A percentile compares a stretch with the other conserved stretches of the same genome.
These are phyloP conservation scores for Grammomys surdaster DNA, from an alignment of 2,113 vertebrate species.

Conservation along the genomic window DNA sequence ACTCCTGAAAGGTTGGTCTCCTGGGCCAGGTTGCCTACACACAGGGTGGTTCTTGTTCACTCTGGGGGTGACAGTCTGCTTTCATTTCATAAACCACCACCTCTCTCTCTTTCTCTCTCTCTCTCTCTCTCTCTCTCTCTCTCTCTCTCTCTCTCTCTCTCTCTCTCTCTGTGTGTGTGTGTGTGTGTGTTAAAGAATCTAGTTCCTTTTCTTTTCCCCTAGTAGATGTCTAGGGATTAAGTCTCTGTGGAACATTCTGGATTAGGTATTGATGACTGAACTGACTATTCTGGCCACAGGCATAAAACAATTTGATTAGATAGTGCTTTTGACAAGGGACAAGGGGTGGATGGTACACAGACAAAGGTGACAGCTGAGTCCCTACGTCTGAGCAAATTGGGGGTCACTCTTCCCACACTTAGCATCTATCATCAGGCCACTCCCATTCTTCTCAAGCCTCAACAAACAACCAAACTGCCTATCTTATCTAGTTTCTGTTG, in stretches of 20 bases:
- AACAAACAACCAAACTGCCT: neutral
- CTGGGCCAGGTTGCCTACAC: accelerated
- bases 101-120: neutral
- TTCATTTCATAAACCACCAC: neutral
- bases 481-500: neutral
- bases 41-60: neutral
- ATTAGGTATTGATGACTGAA: neutral
- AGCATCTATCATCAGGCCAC: neutral
- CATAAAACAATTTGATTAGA: neutral
- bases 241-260: neutral
- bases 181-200: neutral
- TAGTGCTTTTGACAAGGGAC: neutral
- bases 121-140: neutral
- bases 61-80: neutral
- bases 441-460: neutral
- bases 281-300: neutral
- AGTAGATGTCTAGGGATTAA: neutral
- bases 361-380: neutral
- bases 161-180: neutral
- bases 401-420: neutral
- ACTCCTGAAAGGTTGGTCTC: neutral
- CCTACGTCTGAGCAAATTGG: neutral
- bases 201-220: neutral
- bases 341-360: neutral
- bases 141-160: neutral